Percentiles rank a stretch among this genome's conserved stretches.
These are phyloP conservation scores for Eudasyphora cyanicolor DNA, from an alignment of 2,888 invertebrate species.

Conservation along the genomic window DNA sequence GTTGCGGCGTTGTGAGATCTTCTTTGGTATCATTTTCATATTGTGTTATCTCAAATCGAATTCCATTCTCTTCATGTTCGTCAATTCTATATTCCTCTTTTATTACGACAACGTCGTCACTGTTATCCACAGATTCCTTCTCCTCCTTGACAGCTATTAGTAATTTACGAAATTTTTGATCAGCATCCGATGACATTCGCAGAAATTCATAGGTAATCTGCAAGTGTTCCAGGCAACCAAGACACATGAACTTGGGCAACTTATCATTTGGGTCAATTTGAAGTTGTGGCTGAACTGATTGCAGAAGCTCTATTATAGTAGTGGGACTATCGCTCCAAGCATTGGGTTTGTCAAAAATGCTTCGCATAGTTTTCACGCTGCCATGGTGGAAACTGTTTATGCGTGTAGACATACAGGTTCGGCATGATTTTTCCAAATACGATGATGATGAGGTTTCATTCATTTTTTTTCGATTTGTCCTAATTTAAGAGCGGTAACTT, in stretches of 20 bases:
- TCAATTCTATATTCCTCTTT: too few relatives aligned
- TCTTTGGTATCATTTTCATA: too few relatives aligned
- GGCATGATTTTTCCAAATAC: constrained; percentile 49
- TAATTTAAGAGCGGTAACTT: too few relatives aligned
- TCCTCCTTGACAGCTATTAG: too few relatives aligned
- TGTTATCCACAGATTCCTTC: background rate
- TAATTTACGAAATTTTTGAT: constrained; percentile 45
- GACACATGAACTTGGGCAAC: constrained; percentile 47
- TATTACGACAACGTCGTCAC: too few relatives aligned
- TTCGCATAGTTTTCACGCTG: background rate
- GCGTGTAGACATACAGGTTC: constrained; percentile 46
- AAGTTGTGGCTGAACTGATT: constrained; percentile 42
- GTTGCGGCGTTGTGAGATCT: too few relatives aligned
- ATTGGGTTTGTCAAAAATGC: constrained; percentile 33
- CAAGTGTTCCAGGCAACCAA: constrained; percentile 40
- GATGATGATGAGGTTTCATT: too few relatives aligned
- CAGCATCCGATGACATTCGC: constrained; percentile 38
- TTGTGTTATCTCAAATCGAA: too few relatives aligned
- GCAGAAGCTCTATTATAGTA: constrained; percentile 46
- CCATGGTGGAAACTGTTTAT: too few relatives aligned
- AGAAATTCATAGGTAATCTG: constrained; percentile 41
- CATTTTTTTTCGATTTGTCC: too few relatives aligned
- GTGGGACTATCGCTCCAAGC: background rate
- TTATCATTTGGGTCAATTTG: constrained; percentile 29
- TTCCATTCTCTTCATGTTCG: too few relatives aligned